Base-by-base conservation (phyloP, 2,888 invertebrate species). In the Lagria hirta region DNA sequence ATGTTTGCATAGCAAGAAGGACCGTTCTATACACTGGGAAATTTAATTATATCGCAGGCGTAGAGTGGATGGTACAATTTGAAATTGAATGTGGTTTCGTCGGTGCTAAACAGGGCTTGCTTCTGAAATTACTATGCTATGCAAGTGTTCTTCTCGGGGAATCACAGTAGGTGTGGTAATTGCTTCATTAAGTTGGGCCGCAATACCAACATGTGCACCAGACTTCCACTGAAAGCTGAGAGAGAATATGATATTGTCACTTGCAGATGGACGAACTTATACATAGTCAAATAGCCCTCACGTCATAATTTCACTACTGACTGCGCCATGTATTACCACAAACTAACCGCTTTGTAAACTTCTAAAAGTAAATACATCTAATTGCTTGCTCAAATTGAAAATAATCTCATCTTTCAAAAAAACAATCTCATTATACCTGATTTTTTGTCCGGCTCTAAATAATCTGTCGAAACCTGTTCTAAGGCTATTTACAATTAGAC, bases 161-260 rank as follows among this genome's bases (percentile, higher is more conserved):
- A 52, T 54, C 55, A 57, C 54, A 53, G 49, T 55, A 57, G 56
- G 54, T 53, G 53, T 57, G 53, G 57, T 61, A 64, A 62, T 63
- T 65, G 62, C 63, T 65, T 65, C 63, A 65, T 65, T 63, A 63
- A 62, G 58, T 57, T 58, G 58, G 55, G 49, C 61, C 62, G 57
- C 61, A 61, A 51, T 51, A 53, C 57, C 59, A 62, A 61, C 62
- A 58, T 61, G 62, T 64, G 63, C 62, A 62, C 60, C 61, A 60
- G 61, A 62, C 58, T 64, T 51, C n/a, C 60, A 61, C 60, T 53
- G 54, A 55, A 54, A 47, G 54, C 54, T 18, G 42, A 13, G 34
- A 35, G n/a, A n/a, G n/a, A n/a, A n/a, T 23, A 32, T 16, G 18
- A 24, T 26, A 26, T 16, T 34, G 42, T 18, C 42, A 28, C 17